Conservation (phyloP, 2,888 invertebrate genomes). For the Entomobrya multifasciata region DNA sequence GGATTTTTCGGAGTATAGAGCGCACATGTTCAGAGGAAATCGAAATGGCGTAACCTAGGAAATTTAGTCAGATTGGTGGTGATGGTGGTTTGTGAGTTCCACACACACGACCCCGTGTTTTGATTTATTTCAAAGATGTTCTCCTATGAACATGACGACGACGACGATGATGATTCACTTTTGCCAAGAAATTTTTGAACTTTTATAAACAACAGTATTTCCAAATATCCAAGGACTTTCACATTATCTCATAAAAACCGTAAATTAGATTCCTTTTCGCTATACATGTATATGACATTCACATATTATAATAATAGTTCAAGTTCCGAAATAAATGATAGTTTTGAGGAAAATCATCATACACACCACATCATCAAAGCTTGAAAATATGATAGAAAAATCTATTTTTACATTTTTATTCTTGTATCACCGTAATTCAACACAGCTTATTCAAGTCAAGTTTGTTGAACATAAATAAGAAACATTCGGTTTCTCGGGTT, state of each 20-base stretch:
- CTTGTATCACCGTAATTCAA: background rate
- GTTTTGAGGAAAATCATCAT: constrained; percentile 14
- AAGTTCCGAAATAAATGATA: background rate
- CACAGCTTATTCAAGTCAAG: constrained; percentile 8
- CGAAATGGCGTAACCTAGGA: too few relatives aligned
- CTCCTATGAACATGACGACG: background rate
- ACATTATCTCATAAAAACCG: background rate
- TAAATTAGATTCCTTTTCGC: background rate
- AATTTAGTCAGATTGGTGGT: too few relatives aligned
- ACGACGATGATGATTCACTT: constrained; percentile 17
- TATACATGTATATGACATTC: too few relatives aligned
- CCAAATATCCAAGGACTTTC: background rate
- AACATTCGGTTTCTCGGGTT: background rate
- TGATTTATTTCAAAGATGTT: background rate
- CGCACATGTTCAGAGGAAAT: too few relatives aligned
- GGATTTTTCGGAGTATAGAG: too few relatives aligned
- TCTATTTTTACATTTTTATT: constrained; percentile 21
- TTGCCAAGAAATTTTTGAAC: constrained; percentile 32
- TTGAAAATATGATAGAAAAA: constrained; percentile 12
- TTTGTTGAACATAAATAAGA: constrained; percentile 6
- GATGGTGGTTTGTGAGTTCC: background rate
- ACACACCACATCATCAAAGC: background rate
- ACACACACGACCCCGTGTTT: background rate
- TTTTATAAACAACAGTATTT: constrained; percentile 2
- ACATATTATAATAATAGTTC: background rate